A percentile compares a stretch with the other conserved stretches of the same genome.
phyloP scores from a whole-genome alignment of 2,113 vertebrate species.

The Scomber japonicus region DNA sequence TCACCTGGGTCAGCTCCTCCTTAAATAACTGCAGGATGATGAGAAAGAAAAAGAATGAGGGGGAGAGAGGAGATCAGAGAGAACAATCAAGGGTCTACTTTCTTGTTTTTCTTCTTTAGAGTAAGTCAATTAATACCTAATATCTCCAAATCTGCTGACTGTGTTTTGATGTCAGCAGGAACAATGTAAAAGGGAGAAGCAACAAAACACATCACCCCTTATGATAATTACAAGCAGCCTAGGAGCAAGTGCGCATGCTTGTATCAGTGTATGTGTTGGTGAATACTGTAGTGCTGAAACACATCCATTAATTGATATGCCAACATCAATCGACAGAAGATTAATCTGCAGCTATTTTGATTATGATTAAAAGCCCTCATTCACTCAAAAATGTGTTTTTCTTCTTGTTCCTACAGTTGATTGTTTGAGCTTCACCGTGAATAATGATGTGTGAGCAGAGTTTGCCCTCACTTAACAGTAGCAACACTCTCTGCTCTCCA shows the following conservation, averaged over 20 bases:
- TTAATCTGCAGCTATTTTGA: too few relatives aligned
- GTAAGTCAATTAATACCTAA: background rate
- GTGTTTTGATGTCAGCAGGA: background rate
- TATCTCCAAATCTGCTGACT: background rate
- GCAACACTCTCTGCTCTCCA: constrained; percentile 6
- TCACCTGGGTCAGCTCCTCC: constrained; percentile 93
- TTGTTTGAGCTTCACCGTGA: too few relatives aligned
- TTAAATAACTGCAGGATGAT: constrained; percentile 89
- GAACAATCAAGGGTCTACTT: background rate
- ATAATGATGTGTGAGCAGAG: too few relatives aligned
- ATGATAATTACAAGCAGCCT: background rate
- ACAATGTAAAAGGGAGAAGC: background rate
- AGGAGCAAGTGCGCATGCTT: background rate
- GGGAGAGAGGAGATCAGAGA: background rate
- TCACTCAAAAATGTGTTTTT: too few relatives aligned
- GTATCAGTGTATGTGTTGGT: background rate
- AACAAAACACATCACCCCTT: background rate
- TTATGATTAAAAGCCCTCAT: too few relatives aligned
- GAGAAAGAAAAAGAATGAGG: background rate
- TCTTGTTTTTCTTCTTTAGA: background rate
- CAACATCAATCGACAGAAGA: background rate
- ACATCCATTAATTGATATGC: background rate
- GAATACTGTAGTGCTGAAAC: background rate
- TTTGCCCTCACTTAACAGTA: constrained; percentile 36
- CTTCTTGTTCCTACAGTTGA: too few relatives aligned